Conservation (phyloP, 2,888 invertebrate species). For the Luperina nickerlii region DNA sequence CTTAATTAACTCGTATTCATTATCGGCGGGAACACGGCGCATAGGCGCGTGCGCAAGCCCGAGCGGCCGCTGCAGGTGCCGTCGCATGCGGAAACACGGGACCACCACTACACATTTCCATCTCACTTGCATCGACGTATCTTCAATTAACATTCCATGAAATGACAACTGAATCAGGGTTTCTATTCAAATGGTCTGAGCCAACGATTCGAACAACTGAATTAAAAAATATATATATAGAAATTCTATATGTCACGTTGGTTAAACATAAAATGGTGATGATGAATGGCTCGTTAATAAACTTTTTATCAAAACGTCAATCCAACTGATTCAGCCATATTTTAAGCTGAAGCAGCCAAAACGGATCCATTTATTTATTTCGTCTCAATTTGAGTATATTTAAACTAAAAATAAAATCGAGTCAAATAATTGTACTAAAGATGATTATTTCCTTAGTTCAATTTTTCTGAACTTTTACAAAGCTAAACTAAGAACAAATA, state of each 20-base stretch:
- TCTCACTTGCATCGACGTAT: conserved; percentile 61
- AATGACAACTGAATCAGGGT: conserved; percentile 1
- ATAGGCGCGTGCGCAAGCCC: conserved; percentile 76
- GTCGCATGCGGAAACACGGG: conserved; percentile 66
- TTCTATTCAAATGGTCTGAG: not conserved
- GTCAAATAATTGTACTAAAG: not conserved
- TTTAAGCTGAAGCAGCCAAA: not conserved
- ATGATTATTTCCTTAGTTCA: not conserved
- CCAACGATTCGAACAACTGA: not conserved
- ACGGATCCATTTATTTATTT: not conserved
- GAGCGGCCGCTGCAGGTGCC: conserved; percentile 74
- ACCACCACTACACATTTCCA: conserved; percentile 61
- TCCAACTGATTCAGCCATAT: not conserved
- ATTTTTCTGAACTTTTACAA: not conserved
- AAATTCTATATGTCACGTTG: not conserved
- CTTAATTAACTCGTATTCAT: conserved; percentile 90
- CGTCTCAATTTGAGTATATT: not conserved
- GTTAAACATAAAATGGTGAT: conserved; percentile 3
- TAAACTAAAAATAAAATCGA: not conserved
- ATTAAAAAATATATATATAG: not conserved
- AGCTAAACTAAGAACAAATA: not conserved
- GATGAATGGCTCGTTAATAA: not conserved
- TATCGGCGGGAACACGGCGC: conserved; percentile 79
- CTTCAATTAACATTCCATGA: conserved; percentile 56
- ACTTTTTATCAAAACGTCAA: conserved; percentile 3